Percentiles rank a stretch among this genome's conserved stretches.
Conservation (phyloP, 2,797 vertebrate species). For the Acanthiza pusilla region DNA sequence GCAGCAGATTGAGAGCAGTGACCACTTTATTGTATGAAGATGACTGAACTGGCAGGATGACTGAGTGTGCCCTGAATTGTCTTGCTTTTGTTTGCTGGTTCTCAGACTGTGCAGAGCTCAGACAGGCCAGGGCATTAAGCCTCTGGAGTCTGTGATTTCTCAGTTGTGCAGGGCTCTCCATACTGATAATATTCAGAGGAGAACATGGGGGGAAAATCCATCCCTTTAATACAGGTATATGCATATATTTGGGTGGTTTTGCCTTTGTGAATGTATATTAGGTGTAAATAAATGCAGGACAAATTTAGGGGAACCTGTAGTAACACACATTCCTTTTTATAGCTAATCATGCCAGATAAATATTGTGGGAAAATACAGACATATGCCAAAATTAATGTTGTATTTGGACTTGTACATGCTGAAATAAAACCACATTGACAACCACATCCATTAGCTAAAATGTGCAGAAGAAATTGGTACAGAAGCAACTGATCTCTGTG, state of each 20-base stretch:
- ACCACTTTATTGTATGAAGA: background rate
- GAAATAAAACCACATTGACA: background rate
- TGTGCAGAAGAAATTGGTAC: background rate
- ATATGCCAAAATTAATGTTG: background rate
- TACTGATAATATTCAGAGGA: background rate
- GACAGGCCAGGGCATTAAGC: background rate
- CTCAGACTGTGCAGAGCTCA: background rate
- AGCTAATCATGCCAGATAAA: background rate
- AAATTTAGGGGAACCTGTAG: background rate
- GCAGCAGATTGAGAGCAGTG: background rate
- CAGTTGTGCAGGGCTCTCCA: background rate
- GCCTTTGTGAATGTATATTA: background rate
- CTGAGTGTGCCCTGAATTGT: background rate
- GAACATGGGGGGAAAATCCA: background rate
- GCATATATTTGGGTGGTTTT: background rate
- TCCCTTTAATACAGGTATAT: background rate
- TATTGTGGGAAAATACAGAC: background rate
- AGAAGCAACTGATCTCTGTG: background rate
- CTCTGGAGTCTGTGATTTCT: background rate
- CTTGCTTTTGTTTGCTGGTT: background rate
- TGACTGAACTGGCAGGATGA: background rate
- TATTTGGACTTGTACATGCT: background rate
- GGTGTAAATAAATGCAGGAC: background rate
- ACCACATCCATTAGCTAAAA: background rate
- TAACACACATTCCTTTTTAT: background rate